These are phyloP conservation scores for Mohoua ochrocephala DNA, from an alignment of 2,113 vertebrate species.

Conservation along the genomic window DNA sequence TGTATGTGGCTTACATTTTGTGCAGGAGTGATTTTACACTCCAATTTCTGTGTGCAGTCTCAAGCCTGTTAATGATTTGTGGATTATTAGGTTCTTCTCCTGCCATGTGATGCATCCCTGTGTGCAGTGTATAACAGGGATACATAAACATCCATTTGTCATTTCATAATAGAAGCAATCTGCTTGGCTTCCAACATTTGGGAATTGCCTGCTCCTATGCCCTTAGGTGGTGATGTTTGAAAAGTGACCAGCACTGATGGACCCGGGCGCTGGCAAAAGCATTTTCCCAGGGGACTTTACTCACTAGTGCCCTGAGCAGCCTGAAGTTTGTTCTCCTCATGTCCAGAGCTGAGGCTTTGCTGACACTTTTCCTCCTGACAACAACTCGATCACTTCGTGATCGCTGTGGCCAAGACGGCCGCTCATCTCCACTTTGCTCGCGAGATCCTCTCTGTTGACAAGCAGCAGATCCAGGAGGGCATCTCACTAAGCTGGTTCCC, in stretches of 20 bases:
- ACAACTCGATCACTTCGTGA: not conserved
- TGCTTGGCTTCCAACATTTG: not conserved
- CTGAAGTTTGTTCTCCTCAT: not conserved
- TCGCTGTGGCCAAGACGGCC: not conserved
- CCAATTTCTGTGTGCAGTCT: not conserved
- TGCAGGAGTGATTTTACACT: not conserved
- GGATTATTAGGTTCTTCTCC: not conserved
- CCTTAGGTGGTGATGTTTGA: not conserved
- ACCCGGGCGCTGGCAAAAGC: rapidly evolving
- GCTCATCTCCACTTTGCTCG: not conserved
- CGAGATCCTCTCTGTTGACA: not conserved
- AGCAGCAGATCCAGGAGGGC: not conserved
- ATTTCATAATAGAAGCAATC: not conserved
- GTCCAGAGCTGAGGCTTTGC: not conserved
- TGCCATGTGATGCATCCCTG: not conserved
- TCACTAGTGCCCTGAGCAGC: not conserved
- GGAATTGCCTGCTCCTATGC: not conserved
- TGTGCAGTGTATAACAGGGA: not conserved
- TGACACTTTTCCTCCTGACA: not conserved
- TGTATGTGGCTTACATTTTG: not conserved
- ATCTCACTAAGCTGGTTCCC: too few relatives aligned
- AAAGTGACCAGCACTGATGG: not conserved
- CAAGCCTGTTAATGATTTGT: not conserved
- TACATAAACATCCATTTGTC: not conserved
- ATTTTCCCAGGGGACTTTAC: not conserved